Base-by-base conservation (phyloP, 2,797 vertebrate genomes). In the Onychomys arenicola region DNA sequence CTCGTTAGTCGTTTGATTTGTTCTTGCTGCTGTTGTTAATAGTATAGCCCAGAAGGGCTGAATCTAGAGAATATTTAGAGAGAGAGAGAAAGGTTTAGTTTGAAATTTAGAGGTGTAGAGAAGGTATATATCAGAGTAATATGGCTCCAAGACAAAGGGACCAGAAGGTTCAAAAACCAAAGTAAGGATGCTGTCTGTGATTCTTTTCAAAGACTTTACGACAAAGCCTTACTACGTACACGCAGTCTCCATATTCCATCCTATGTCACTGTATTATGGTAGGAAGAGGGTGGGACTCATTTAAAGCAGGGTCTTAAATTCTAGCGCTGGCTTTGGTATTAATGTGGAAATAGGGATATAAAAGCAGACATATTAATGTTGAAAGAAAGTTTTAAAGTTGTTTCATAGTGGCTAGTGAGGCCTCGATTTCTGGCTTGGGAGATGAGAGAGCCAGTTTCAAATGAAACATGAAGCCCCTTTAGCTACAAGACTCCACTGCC, bases 341-440 rank as follows among this genome's bases (percentile, higher is more conserved):
- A 65, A 67, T 46, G 67, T 81, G 92, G 63, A 73, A 93, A 78
- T 32, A 84, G 49, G 32, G 52, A 85, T 89, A 65, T 92, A 77
- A 92, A 93, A 57, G n/a, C 37, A 91, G 96, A 91, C 29, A 71
- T 85, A 85, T 81, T 89, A 93, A 93, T 90, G 71, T 83, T 91
- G 90, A 23, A 95, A 90, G 81, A 90, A 87, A 57, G 6, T 80
- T 90, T 94, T 92, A 55, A 89, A 97, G 65, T 94, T 96, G 63
- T 89, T 96, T 96, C 63, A 13, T 52, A 76, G 83, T 32, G 23
- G 34, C 55, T 16, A 69, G 85, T 57, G 89, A 89, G 91, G 86
- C 89, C 46, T 92, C 23, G 8, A n/a, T 95, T 90, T 89, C 63
- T 80, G 65, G 23, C 77, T n/a, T 88, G 43, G 90, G 82, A 90